Base-by-base conservation (phyloP, 2,113 vertebrate genomes). In the Shinisaurus crocodilurus region DNA sequence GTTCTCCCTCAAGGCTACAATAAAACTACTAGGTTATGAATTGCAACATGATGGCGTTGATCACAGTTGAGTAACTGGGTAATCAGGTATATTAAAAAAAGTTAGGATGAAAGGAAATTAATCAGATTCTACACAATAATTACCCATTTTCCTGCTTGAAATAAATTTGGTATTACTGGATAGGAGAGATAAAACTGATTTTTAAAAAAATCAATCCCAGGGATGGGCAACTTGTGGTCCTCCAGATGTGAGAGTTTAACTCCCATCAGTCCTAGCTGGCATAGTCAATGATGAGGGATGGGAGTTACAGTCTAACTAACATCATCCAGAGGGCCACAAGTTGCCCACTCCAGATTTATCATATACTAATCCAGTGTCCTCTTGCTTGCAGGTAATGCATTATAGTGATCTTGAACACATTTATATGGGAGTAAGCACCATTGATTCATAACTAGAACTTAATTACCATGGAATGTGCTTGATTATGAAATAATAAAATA, bases 11-110 rank as follows among this genome's bases (percentile, higher is more conserved):
- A 86, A 84, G 74, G 57, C 72, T 93, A 69, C 63, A 79, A 57
- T 93, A 89, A 91, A 95, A 86, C 45, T 85, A 92, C 79, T 50
- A 91, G 75, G 82, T 90, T 93, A 94, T 92, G 86, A 94, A 93
- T 94, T 91, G 92, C 67, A 94, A 86, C 1, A 0, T 25, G 88
- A 91, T 72, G 57, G 48, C 27, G 20, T 91, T 91, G 87, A 95
- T 94, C 91, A 93, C 89, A 95, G 92, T 93, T 91, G 93, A 96
- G 90, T 94, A 94, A 93, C 75, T 92, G 63, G 63, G 63, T 93
- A 89, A 96, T 94, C 92, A 92, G 83, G 79, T 91, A 88, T 83
- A 76, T n/a, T n/a, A n/a, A n/a, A 88, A 65, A 90, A 89, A 43
- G 84, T 90, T 3, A 80, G 84, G 65, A 92, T 90, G 84, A 92